Conservation (phyloP, 37 sponge, comb jelly and placozoan species). For the Aplysina aerophoba region DNA sequence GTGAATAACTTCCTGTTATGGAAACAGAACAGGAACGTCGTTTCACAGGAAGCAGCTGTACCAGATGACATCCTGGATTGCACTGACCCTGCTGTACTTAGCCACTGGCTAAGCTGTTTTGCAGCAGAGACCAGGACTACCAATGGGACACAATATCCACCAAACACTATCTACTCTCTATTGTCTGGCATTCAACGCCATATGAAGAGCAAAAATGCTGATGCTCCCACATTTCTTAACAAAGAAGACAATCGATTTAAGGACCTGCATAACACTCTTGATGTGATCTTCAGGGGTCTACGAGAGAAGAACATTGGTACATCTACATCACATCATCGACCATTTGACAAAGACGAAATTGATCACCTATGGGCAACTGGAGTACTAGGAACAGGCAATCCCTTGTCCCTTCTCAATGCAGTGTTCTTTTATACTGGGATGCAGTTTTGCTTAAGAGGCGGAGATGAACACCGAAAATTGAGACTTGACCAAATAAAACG, state of each 20-base stretch:
- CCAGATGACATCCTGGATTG: not conserved
- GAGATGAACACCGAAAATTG: constrained; percentile 20
- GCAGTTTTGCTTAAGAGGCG: constrained; percentile 23
- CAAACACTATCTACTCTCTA: constrained; percentile 6
- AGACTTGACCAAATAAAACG: constrained; percentile 17
- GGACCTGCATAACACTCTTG: constrained; percentile 15
- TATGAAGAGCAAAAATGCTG: not conserved
- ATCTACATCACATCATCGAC: not conserved
- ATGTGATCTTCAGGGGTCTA: not conserved
- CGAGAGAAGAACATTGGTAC: constrained; percentile 15
- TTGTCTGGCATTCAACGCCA: constrained; percentile 19
- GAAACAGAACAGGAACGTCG: not conserved
- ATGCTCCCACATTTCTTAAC: constrained; percentile 38
- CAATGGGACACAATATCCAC: constrained; percentile 14
- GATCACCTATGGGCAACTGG: constrained; percentile 29
- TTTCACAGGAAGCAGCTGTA: not conserved
- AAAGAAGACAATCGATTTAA: constrained; percentile 25
- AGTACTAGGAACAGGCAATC: constrained; percentile 9
- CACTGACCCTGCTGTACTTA: not conserved
- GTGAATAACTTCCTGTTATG: constrained; percentile 6
- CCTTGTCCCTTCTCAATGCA: constrained; percentile 26
- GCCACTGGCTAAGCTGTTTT: constrained; percentile 4
- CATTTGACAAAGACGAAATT: constrained; percentile 17
- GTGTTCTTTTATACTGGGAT: constrained; percentile 27
- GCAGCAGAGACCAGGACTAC: not conserved